Percentiles rank a stretch among this genome's conserved stretches.
These are phyloP conservation scores for Aphidius gifuensis DNA, from an alignment of 1,140 invertebrate genomes.

Conservation along the genomic window DNA sequence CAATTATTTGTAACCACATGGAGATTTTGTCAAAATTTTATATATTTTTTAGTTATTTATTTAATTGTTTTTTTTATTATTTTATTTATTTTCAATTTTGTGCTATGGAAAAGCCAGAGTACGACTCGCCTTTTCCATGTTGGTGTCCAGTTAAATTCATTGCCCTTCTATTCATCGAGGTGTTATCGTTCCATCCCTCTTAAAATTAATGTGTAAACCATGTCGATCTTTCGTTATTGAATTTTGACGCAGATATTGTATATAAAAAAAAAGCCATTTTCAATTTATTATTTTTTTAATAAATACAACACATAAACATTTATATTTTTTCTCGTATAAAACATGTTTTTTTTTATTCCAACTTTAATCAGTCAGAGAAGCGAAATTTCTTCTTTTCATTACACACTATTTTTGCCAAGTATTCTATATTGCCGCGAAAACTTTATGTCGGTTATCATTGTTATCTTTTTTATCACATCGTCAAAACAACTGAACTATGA, in stretches of 20 bases:
- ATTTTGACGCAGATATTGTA: too few species aligned
- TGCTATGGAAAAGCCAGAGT: slow-evolving; percentile 39
- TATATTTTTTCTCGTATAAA: too few species aligned
- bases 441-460: slow-evolving; percentile 11
- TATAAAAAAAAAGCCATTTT: too few species aligned
- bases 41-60: too few species aligned
- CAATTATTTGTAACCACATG: too few species aligned
- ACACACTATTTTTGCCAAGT: background rate
- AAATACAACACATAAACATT: too few species aligned
- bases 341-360: background rate
- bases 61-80: background rate
- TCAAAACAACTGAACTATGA: slow-evolving; percentile 2
- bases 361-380: background rate
- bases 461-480: slow-evolving; percentile 14
- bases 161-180: slow-evolving; percentile 54
- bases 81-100: slow-evolving; percentile 39
- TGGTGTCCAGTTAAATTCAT: slow-evolving; percentile 53
- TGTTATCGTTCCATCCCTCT: slow-evolving; percentile 1
- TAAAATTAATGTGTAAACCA: too few species aligned
- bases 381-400: slow-evolving; percentile 9
- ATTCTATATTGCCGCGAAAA: slow-evolving; percentile 5
- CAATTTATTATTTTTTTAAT: too few species aligned
- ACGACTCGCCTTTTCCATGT: slow-evolving; percentile 54
- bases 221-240: too few species aligned
- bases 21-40: too few species aligned